Base-by-base conservation (phyloP, 2,113 vertebrate species). In the Dipodomys stephensi region DNA sequence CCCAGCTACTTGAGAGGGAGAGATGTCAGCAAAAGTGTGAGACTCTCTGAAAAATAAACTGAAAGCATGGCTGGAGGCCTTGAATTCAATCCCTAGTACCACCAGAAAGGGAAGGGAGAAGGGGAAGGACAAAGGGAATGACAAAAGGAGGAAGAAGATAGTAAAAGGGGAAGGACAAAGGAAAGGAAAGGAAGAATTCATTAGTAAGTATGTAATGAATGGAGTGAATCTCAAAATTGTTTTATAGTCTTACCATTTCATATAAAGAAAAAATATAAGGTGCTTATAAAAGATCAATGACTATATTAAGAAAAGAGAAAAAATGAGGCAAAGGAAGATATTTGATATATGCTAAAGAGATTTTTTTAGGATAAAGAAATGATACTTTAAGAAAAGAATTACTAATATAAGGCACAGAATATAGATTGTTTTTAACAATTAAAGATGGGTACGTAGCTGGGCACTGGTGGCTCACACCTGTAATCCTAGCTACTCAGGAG, bases 221-320 rank as follows among this genome's bases (percentile, higher is more conserved):
- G 30, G 13, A 62, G 13, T 30, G 4, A 10, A n/a, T 10, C 13
- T 83, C 85, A 86, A 9, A 32, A 7, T 10, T 67, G 30, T 86
- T 83, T 80, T 90, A 62, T 79, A 27, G 12, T 84, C 20, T 73
- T 87, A 83, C 23, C 88, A 69, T 71, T 83, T 39, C 89, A 4
- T 81, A 35, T 91, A 88, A 92, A 87, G 74, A 65, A 95, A 39
- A 87, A 69, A 60, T 8, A 57, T 85, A n/a, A 91, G 62, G 44
- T 87, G 28, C 25, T 53, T 80, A 44, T n/a, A n/a, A 95, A 90
- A 88, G 64, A 16, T 11, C 53, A 57, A 57, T 57, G 53, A 11
- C 53, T 57, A 57, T 57, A 57, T 57, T 57, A 57, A 18, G 15
- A 57, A 57, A 57, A 13, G 15, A 6, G 77, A 60, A n/a, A 88